A percentile compares a stretch with the other conserved stretches of the same genome.
phyloP scores from a whole-genome alignment of 2,888 invertebrate species.

The Ectemnius cavifrons region DNA sequence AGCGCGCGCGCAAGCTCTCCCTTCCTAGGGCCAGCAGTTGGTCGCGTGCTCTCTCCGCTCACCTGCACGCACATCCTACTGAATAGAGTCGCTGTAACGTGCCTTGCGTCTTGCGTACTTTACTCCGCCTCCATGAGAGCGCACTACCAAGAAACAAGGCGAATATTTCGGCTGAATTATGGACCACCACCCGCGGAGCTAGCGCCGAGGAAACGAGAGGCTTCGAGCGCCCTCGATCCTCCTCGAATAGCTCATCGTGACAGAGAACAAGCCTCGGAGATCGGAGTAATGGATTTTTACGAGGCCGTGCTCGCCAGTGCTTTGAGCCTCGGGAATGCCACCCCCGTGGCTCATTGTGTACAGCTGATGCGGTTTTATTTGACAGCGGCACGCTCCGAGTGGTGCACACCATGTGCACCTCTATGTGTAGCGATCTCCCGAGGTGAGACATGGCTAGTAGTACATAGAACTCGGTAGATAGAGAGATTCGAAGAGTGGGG shows the following conservation, averaged over 20 bases:
- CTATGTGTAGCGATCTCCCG: not conserved
- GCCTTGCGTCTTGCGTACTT: too few relatives aligned
- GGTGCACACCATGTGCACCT: too few relatives aligned
- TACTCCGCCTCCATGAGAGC: too few relatives aligned
- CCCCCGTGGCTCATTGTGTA: constrained; percentile 34
- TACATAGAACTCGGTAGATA: not conserved
- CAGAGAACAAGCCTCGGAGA: constrained; percentile 55
- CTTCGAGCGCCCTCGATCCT: constrained; percentile 53
- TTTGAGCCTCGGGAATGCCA: constrained; percentile 18
- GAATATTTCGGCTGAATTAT: constrained; percentile 75
- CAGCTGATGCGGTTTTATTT: constrained; percentile 41
- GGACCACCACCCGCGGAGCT: constrained; percentile 54
- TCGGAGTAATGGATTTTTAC: constrained; percentile 58
- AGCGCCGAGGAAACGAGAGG: constrained; percentile 50
- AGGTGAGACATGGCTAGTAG: not conserved
- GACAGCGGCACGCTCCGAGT: too few relatives aligned
- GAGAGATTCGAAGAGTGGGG: not conserved
- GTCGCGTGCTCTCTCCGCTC: constrained; percentile 54
- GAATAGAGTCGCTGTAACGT: constrained; percentile 2
- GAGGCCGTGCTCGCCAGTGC: constrained; percentile 34
- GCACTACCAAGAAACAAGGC: constrained; percentile 68
- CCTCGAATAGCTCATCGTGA: constrained; percentile 43
- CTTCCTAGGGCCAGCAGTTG: constrained; percentile 53
- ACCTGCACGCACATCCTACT: constrained; percentile 6
- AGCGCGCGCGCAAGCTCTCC: constrained; percentile 38